These are phyloP conservation scores for Papilio polyxenes DNA, from an alignment of 1,140 invertebrate genomes.

Conservation along the genomic window DNA sequence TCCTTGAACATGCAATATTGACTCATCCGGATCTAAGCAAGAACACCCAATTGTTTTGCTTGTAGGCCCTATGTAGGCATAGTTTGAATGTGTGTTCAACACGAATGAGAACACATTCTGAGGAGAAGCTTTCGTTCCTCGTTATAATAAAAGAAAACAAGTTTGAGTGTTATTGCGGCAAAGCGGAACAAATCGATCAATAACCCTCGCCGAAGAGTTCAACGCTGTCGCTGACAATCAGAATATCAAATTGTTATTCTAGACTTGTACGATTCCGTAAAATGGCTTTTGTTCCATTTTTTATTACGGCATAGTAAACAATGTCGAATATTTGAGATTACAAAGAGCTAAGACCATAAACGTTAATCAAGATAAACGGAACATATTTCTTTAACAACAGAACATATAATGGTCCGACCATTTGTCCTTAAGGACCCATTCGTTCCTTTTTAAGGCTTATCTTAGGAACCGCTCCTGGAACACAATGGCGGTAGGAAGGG, in stretches of 20 bases:
- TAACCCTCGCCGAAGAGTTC: constrained; percentile 72
- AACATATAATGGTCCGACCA: constrained; percentile 43
- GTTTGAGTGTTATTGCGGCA: constrained; percentile 55
- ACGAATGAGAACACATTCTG: constrained; percentile 21
- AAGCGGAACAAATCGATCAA: constrained; percentile 71
- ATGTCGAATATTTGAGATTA: constrained; percentile 22
- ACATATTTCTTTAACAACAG: constrained; percentile 51
- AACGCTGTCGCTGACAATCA: constrained; percentile 54
- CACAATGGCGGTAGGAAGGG: constrained; percentile 50
- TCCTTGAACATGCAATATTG: background rate
- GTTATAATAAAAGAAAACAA: constrained; percentile 53
- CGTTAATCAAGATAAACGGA: constrained; percentile 52
- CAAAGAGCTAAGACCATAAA: constrained; percentile 35
- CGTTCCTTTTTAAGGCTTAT: constrained; percentile 59
- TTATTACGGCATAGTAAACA: constrained; percentile 36
- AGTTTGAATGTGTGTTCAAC: background rate
- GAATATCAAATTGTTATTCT: constrained; percentile 34
- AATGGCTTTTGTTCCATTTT: constrained; percentile 21
- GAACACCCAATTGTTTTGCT: background rate
- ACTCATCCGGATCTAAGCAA: background rate
- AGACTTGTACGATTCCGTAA: constrained; percentile 34
- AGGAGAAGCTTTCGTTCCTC: constrained; percentile 43
- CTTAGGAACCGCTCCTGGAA: constrained; percentile 54
- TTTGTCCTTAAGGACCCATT: constrained; percentile 49
- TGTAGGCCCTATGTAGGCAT: background rate